Evolutionary conservation across 1,140 invertebrate species (phyloP).

Genomic region (Aleiodes sp.): DNA sequence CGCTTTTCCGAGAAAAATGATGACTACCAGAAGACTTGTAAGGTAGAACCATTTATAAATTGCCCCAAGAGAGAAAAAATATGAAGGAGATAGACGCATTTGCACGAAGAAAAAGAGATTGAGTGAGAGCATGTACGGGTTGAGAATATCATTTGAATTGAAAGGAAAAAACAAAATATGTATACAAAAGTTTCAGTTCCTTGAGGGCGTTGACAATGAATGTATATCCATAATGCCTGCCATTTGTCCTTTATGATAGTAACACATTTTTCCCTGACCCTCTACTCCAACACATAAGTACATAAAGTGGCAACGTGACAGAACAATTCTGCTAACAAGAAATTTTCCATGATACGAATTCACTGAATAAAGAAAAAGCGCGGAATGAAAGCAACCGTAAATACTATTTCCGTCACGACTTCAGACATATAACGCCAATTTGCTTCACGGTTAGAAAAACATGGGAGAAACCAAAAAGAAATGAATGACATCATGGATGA

Average conservation of each 20-base stretch:
- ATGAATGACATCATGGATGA: not conserved
- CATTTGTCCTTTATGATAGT: not conserved
- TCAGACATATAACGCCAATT: not conserved
- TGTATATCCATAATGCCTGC: not conserved
- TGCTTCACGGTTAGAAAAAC: not conserved
- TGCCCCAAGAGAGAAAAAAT: too few relatives aligned
- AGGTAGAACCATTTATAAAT: too few relatives aligned
- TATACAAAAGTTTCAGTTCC: not conserved
- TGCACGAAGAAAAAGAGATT: not conserved
- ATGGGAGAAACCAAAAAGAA: not conserved
- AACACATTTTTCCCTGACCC: not conserved
- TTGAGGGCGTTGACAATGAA: too few relatives aligned
- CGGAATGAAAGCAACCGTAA: too few relatives aligned
- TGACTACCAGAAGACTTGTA: too few relatives aligned
- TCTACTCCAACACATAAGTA: not conserved
- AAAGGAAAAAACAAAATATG: not conserved
- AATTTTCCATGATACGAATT: slow-evolving; percentile 5
- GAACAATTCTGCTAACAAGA: slow-evolving; percentile 7
- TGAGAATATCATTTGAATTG: not conserved
- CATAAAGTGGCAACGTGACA: not conserved
- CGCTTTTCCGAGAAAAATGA: too few relatives aligned
- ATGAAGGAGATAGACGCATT: too few relatives aligned
- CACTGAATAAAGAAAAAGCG: not conserved
- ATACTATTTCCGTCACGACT: too few relatives aligned
- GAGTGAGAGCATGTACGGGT: not conserved